Percentiles rank a stretch among this genome's conserved stretches.
phyloP scores from a whole-genome alignment of 2,888 invertebrate species.

The Brachypalpus laphriformis region DNA sequence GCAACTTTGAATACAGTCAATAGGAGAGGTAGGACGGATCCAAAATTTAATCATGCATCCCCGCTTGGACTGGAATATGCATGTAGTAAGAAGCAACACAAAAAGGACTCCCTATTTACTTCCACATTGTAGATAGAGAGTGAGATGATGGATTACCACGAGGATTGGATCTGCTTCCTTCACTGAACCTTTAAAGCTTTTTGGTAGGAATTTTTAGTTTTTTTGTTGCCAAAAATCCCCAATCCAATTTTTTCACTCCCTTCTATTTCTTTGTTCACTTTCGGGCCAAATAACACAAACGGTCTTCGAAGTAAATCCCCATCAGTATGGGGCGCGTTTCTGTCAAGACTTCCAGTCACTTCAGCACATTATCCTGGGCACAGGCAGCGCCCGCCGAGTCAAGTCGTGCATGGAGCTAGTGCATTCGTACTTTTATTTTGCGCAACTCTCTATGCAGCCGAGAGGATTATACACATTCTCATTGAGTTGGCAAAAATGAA shows the following conservation, averaged over 20 bases:
- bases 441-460: slow-evolving; percentile 21
- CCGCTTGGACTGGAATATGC: slow-evolving; percentile 43
- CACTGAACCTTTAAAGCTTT: slow-evolving; percentile 38
- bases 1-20: slow-evolving; percentile 30
- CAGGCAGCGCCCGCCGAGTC: slow-evolving; percentile 18
- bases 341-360: slow-evolving; percentile 56
- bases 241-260: slow-evolving; percentile 21
- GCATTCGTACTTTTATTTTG: slow-evolving; percentile 34
- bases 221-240: slow-evolving; percentile 44
- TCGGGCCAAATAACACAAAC: slow-evolving; percentile 65
- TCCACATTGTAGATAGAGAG: slow-evolving; percentile 17
- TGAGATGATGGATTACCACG: slow-evolving; percentile 70
- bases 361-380: slow-evolving; percentile 26
- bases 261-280: slow-evolving; percentile 47
- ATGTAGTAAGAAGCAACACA: not conserved
- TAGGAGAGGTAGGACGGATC: slow-evolving; percentile 33
- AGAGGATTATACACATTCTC: slow-evolving; percentile 37
- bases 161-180: slow-evolving; percentile 57
- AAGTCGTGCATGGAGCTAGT: slow-evolving; percentile 37
- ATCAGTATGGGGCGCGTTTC: slow-evolving; percentile 38
- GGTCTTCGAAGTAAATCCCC: slow-evolving; percentile 60
- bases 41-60: slow-evolving; percentile 71
- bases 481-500: slow-evolving; percentile 4
- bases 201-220: not conserved
- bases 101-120: slow-evolving; percentile 66